Conservation (phyloP, 2,113 vertebrate species). For the Chaenogobius annularis region DNA sequence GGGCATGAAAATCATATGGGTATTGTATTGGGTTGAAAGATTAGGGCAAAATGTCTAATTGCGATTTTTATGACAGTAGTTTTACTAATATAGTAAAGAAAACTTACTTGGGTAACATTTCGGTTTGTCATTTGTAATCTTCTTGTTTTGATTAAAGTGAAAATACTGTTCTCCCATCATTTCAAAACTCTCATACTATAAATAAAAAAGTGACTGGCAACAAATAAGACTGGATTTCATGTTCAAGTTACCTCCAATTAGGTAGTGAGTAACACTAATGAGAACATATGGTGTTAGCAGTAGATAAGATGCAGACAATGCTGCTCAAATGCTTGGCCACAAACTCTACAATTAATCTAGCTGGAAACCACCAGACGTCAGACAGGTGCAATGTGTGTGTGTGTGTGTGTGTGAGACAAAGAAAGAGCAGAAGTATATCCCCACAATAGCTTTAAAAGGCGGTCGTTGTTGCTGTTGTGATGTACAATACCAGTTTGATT, state of each 20-base stretch:
- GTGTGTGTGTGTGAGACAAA: background rate
- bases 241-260: background rate
- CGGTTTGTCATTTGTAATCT: too few species aligned
- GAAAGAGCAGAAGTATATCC: background rate
- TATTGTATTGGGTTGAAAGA: too few species aligned
- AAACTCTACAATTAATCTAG: background rate
- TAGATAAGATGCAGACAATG: background rate
- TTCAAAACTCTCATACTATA: background rate
- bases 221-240: background rate
- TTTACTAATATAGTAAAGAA: too few species aligned
- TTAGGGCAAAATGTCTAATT: too few species aligned
- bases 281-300: background rate
- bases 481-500: conserved; percentile 1
- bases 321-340: background rate
- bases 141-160: too few species aligned
- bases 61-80: too few species aligned
- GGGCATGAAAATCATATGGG: background rate
- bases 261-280: background rate
- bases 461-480: background rate
- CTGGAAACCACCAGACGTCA: background rate
- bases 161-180: too few species aligned
- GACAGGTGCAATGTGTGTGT: background rate
- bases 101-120: too few species aligned
- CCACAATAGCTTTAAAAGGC: background rate
- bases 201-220: background rate